phyloP scores from a whole-genome alignment of 2,888 invertebrate genomes.

The Limnephilus rhombicus region DNA sequence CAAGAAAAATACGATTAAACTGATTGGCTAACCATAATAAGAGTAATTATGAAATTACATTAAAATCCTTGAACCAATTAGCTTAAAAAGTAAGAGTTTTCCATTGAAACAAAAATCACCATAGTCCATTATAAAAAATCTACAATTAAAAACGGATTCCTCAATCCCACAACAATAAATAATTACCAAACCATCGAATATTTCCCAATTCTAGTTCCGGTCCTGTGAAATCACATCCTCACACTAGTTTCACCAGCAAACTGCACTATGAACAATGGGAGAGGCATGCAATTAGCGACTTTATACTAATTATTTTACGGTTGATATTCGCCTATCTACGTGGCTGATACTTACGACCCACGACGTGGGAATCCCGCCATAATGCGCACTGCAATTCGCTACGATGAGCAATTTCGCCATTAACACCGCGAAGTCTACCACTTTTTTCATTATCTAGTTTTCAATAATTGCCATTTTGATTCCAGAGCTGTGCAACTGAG shows the following conservation, averaged over 20 bases:
- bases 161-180: not conserved
- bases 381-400: slow-evolving; percentile 62
- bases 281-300: not conserved
- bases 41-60: not conserved
- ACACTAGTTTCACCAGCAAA: slow-evolving; percentile 2
- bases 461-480: slow-evolving; percentile 66
- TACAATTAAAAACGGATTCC: not conserved
- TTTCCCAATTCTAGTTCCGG: slow-evolving; percentile 4
- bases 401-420: slow-evolving; percentile 64
- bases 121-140: not conserved
- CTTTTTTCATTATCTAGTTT: slow-evolving; percentile 66
- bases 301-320: not conserved
- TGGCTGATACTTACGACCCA: not conserved
- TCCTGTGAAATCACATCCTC: slow-evolving; percentile 13
- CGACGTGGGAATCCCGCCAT: slow-evolving; percentile 15
- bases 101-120: not conserved
- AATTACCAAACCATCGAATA: not conserved
- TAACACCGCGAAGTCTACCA: slow-evolving; percentile 60
- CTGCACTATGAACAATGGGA: not conserved
- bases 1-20: not conserved
- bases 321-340: not conserved
- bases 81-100: not conserved
- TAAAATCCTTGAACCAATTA: not conserved
- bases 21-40: not conserved
- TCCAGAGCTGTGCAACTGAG: slow-evolving; percentile 31